Evolutionary conservation across 2,888 invertebrate genomes (phyloP).

Genomic region (Drosophila paucipuncta): DNA sequence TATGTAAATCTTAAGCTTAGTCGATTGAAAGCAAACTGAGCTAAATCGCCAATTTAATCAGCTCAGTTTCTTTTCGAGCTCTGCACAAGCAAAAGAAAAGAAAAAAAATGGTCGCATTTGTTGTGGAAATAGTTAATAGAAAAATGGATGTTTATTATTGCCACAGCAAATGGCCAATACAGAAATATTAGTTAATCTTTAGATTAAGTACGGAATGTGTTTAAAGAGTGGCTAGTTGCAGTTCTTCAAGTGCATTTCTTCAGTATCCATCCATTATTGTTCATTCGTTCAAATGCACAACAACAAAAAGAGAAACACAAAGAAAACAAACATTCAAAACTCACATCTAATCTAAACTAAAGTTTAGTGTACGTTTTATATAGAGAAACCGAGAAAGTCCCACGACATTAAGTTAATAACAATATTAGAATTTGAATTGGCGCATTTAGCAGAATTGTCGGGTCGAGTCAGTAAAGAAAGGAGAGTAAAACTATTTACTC

Average conservation of each 20-base stretch:
- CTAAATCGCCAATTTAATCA: conserved; percentile 1
- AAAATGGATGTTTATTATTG: conserved; percentile 6
- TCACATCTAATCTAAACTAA: conserved; percentile 47
- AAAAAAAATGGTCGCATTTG: conserved; percentile 15
- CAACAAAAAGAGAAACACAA: background rate
- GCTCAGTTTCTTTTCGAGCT: conserved; percentile 72
- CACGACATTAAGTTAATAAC: conserved; percentile 20
- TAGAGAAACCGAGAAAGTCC: conserved; percentile 7
- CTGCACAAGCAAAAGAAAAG: conserved; percentile 35
- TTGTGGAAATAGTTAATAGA: conserved; percentile 28
- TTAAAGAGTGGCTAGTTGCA: conserved; percentile 25
- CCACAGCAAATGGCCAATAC: conserved; percentile 19
- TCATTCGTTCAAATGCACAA: conserved; percentile 66
- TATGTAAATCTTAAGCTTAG: conserved; percentile 32
- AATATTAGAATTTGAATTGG: conserved; percentile 62
- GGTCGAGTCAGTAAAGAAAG: conserved; percentile 34
- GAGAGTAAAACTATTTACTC: conserved; percentile 33
- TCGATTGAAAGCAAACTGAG: conserved; percentile 70
- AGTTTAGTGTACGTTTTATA: conserved; percentile 64
- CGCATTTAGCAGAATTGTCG: conserved; percentile 72
- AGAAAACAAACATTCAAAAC: conserved; percentile 19
- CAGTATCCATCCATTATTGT: conserved; percentile 75
- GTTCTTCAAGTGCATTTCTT: conserved; percentile 61
- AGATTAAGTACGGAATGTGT: conserved; percentile 32
- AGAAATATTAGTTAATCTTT: conserved; percentile 13